Evolutionary conservation across 2,888 invertebrate species (phyloP).

Genomic region (Synergus japonicus): DNA sequence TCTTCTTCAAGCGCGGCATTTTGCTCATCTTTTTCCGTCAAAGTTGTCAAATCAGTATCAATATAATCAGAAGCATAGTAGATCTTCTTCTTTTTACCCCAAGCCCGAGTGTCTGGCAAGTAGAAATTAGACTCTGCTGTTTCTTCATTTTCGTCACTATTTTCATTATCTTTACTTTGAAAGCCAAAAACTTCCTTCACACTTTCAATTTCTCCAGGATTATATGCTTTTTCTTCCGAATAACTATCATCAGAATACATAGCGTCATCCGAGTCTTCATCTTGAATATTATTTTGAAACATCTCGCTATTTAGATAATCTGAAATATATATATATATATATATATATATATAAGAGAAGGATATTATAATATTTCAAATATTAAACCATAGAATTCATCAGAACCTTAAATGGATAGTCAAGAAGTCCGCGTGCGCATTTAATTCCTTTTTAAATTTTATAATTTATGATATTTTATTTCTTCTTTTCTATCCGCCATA

Average conservation of each 20-base stretch:
- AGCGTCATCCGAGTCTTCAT: conserved; percentile 81
- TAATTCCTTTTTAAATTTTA: too few relatives aligned
- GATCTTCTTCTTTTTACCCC: conserved; percentile 89
- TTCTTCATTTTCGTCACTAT: conserved; percentile 80
- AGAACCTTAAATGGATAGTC: too few relatives aligned
- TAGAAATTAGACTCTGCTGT: conserved; percentile 83
- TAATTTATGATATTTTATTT: too few relatives aligned
- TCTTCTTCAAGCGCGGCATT: conserved; percentile 90
- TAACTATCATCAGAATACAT: conserved; percentile 88
- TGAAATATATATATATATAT: neutral
- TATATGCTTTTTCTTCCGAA: conserved; percentile 82
- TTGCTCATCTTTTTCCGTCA: conserved; percentile 83
- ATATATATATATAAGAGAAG: too few relatives aligned
- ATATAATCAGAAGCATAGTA: conserved; percentile 94
- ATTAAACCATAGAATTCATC: too few relatives aligned
- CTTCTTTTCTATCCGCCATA: too few relatives aligned
- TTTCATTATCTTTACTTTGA: conserved; percentile 77
- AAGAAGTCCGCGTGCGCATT: too few relatives aligned
- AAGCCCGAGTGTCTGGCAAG: conserved; percentile 89
- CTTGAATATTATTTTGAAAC: conserved; percentile 49
- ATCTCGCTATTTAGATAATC: neutral
- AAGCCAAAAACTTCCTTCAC: conserved; percentile 83
- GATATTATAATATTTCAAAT: too few relatives aligned
- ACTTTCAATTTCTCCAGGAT: conserved; percentile 81
- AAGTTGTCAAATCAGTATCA: conserved; percentile 88